Evolutionary conservation across 2,888 invertebrate genomes (phyloP), one percentile per base, ranked within the genome.

Genomic region (Spisula solida): DNA sequence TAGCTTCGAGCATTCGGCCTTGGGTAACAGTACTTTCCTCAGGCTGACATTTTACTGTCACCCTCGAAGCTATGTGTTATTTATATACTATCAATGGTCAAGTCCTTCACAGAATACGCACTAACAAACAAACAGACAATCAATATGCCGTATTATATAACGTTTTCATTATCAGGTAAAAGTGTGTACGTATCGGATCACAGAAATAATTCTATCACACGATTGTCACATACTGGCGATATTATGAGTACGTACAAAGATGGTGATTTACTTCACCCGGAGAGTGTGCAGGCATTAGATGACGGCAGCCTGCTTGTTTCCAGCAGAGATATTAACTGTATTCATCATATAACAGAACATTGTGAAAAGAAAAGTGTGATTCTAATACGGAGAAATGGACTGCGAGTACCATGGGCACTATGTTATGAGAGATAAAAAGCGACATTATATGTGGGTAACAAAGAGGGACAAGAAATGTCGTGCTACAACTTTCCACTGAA

Each of bases 151-250:
- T 85, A 79, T 79, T 85, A 85, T 56, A 47, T 85, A 29, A 78
- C 55, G 12, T 85, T 85, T 41, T 79, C 78, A 25, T 34, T 51
- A 16, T 41, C 48, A 25, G 79, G 85, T 25, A 85, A 85, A 18
- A 47, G 70, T 41, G 8, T 85, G 79, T 85, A 79, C 55, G 79
- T 85, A 6, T 85, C 85, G 0, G 85, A 85, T 25, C 56, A 85
- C 18, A 78, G 78, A 16, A 85, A 85, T 12, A 55, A n/a, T 29
- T 10, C 79, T 2, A 56, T 85, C 4, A 78, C 78, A 0, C 79
- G 78, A 41, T 4, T 55, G 12, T 56, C 79, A 14, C 47, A 31
- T 41, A n/a, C 41, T 16, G 79, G 79, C 14, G 8, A 85, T 8
- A 18, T 34, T 10, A 47, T 79, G 29, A 55, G 55, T 25, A 56